phyloP scores from a whole-genome alignment of 1,140 invertebrate genomes.

The Watersipora subatra region DNA sequence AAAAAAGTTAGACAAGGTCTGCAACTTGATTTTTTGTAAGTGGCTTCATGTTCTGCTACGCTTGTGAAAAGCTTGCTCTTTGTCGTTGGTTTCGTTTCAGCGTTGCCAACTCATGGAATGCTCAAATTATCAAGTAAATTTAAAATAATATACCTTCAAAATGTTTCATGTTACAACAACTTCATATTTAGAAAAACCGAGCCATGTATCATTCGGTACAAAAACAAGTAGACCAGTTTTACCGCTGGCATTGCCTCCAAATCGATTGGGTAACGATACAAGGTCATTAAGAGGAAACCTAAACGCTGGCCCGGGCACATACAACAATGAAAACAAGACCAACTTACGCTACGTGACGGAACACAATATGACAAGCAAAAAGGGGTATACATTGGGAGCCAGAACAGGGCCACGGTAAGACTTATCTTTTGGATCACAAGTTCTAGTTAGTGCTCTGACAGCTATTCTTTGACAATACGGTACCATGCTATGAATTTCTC shows the following conservation, averaged over 20 bases:
- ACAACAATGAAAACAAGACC: constrained; percentile 31
- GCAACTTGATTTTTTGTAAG: too few species aligned
- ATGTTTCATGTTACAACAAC: too few species aligned
- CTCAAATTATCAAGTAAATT: too few species aligned
- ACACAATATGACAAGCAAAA: constrained; percentile 22
- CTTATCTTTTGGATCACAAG: background rate
- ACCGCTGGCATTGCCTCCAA: constrained; percentile 27
- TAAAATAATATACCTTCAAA: too few species aligned
- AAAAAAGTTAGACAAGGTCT: too few species aligned
- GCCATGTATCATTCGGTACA: constrained; percentile 29
- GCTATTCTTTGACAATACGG: too few species aligned
- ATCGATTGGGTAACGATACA: constrained; percentile 34
- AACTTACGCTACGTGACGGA: constrained; percentile 26
- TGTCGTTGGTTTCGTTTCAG: too few species aligned
- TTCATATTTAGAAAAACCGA: constrained; percentile 12
- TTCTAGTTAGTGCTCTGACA: too few species aligned
- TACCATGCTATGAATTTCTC: background rate
- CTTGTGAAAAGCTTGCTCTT: too few species aligned
- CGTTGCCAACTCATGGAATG: too few species aligned
- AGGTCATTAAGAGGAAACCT: constrained; percentile 25
- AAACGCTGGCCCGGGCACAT: constrained; percentile 29
- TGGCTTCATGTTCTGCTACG: too few species aligned
- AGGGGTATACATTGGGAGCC: constrained; percentile 33
- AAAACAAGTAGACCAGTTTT: constrained; percentile 28
- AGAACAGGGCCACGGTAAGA: constrained; percentile 24